phyloP scores from a whole-genome alignment of 2,797 vertebrate genomes.

The Halcyon badia region DNA sequence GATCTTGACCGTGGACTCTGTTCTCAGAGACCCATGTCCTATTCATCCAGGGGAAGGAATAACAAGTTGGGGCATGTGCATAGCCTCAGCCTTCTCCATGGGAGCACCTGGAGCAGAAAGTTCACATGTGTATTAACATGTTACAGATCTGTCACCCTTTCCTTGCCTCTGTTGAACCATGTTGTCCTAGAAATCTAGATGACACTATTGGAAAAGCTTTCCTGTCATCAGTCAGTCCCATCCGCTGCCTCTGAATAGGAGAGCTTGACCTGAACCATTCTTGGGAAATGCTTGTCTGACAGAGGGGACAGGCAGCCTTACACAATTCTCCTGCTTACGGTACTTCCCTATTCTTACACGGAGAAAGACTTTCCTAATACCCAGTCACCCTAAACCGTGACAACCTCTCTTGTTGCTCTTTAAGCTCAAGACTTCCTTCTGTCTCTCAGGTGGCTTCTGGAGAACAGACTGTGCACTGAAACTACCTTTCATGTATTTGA shows the following conservation, averaged over 20 bases:
- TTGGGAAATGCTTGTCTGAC: neutral
- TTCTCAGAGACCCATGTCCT: neutral
- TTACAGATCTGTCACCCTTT: neutral
- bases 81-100: neutral
- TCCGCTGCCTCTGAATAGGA: neutral
- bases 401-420: neutral
- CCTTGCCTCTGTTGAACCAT: neutral
- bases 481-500: neutral
- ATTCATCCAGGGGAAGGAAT: neutral
- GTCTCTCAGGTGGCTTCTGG: neutral
- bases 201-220: neutral
- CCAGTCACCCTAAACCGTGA: neutral
- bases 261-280: neutral
- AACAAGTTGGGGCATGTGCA: neutral
- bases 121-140: neutral
- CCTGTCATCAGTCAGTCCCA: neutral
- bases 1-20: neutral
- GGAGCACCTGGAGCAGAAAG: neutral
- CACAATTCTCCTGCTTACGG: neutral
- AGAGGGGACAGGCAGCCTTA: neutral
- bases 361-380: neutral
- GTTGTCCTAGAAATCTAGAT: neutral
- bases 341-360: neutral
- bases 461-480: neutral
- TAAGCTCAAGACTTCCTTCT: neutral